Percentiles rank a stretch among this genome's conserved stretches.
Evolutionary conservation across 1,140 invertebrate genomes (phyloP).

Genomic region (Adelges cooleyi): DNA sequence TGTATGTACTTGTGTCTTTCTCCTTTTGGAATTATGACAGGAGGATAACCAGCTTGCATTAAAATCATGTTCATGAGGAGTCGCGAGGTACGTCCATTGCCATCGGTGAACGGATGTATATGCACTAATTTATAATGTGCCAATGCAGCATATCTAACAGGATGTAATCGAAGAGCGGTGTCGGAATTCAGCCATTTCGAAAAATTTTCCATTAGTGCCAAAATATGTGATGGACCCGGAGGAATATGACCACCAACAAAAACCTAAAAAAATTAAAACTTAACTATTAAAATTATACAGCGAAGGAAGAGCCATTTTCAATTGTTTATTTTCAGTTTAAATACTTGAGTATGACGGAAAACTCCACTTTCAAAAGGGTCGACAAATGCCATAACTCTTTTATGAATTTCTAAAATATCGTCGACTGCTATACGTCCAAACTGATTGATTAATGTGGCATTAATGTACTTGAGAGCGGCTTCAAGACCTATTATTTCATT

Average conservation of each 20-base stretch:
- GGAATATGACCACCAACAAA: slow-evolving; percentile 87
- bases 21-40: slow-evolving; percentile 87
- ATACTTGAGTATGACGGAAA: slow-evolving; percentile 71
- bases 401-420: slow-evolving; percentile 88
- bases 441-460: slow-evolving; percentile 70
- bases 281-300: not conserved
- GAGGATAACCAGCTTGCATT: slow-evolving; percentile 96
- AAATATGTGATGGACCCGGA: slow-evolving; percentile 67
- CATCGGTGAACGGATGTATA: slow-evolving; percentile 86
- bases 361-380: slow-evolving; percentile 77
- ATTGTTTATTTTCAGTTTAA: not conserved
- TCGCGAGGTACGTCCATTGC: slow-evolving; percentile 88
- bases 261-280: not conserved
- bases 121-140: slow-evolving; percentile 94
- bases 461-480: slow-evolving; percentile 89
- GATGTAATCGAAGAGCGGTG: slow-evolving; percentile 67
- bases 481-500: slow-evolving; percentile 93
- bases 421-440: slow-evolving; percentile 60
- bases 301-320: not conserved
- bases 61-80: slow-evolving; percentile 93
- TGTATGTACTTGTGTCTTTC: slow-evolving; percentile 49
- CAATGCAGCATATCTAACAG: slow-evolving; percentile 81
- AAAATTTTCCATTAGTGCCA: slow-evolving; percentile 74
- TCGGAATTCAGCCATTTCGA: slow-evolving; percentile 84
- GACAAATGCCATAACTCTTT: slow-evolving; percentile 83